phyloP scores from a whole-genome alignment of 2,888 invertebrate species.

The Tetanocera ferruginea region DNA sequence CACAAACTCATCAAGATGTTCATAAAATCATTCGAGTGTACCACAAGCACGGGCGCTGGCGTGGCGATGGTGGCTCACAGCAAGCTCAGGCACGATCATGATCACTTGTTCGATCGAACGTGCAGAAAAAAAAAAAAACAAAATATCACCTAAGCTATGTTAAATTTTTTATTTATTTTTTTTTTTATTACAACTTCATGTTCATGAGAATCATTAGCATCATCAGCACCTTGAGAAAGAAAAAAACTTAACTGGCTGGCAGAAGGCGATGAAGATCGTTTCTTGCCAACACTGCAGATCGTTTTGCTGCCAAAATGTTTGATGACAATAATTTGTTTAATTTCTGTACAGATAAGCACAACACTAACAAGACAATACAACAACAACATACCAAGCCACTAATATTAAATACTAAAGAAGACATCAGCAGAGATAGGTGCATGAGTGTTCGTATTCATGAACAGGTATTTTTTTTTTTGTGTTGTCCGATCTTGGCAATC shows the following conservation, averaged over 20 bases:
- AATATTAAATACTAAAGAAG: conserved; percentile 22
- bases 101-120: conserved; percentile 18
- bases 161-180: background rate
- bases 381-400: background rate
- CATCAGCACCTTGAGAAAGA: conserved; percentile 27
- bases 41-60: background rate
- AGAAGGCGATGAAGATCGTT: background rate
- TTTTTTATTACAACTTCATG: conserved; percentile 1
- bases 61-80: background rate
- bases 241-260: background rate
- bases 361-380: background rate
- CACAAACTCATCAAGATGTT: conserved; percentile 18
- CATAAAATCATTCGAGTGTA: conserved; percentile 13
- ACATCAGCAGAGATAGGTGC: background rate
- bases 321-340: conserved; percentile 39
- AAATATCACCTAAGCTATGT: background rate
- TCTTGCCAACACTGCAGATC: background rate
- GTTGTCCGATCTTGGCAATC: background rate
- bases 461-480: background rate
- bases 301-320: conserved; percentile 41
- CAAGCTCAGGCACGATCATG: background rate
- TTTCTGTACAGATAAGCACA: conserved; percentile 8
- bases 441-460: background rate
- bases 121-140: background rate
- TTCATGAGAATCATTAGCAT: conserved; percentile 35